phyloP scores from a whole-genome alignment of 2,888 invertebrate species.

The Chrysina gloriosa region DNA sequence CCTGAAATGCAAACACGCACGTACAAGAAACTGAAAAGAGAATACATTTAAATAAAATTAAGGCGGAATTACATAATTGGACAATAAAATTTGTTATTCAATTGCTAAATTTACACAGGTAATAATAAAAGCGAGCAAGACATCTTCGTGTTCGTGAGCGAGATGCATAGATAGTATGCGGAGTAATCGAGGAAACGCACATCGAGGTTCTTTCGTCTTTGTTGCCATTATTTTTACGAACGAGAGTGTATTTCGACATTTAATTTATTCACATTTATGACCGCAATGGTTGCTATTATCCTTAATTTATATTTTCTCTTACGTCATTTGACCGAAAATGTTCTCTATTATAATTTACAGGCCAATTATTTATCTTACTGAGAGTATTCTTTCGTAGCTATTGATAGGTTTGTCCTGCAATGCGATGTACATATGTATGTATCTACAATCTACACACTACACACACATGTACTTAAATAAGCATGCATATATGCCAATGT shows the following conservation, averaged over 20 bases:
- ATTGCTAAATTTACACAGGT: slow-evolving; percentile 40
- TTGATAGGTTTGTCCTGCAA: not conserved
- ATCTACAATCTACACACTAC: too few relatives aligned
- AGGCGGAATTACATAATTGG: slow-evolving; percentile 39
- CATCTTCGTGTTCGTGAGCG: slow-evolving; percentile 20
- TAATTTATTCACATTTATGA: slow-evolving; percentile 41
- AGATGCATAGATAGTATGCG: slow-evolving; percentile 1
- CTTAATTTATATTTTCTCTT: slow-evolving; percentile 40
- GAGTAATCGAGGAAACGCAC: slow-evolving; percentile 8
- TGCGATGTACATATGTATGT: not conserved
- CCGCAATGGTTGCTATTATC: slow-evolving; percentile 35
- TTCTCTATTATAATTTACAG: slow-evolving; percentile 36
- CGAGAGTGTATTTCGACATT: slow-evolving; percentile 37
- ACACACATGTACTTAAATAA: too few relatives aligned
- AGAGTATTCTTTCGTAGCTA: slow-evolving; percentile 20
- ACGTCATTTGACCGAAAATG: slow-evolving; percentile 37
- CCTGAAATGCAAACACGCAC: slow-evolving; percentile 33
- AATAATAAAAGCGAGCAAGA: slow-evolving; percentile 31
- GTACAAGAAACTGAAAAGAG: slow-evolving; percentile 20
- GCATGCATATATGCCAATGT: too few relatives aligned
- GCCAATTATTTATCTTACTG: slow-evolving; percentile 34
- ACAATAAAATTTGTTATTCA: slow-evolving; percentile 41
- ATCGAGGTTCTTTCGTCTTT: slow-evolving; percentile 18
- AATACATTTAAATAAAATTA: slow-evolving; percentile 41
- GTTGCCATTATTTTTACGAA: slow-evolving; percentile 37